These are phyloP conservation scores for Anodontia alba DNA, from an alignment of 2,888 invertebrate species.

Conservation along the genomic window DNA sequence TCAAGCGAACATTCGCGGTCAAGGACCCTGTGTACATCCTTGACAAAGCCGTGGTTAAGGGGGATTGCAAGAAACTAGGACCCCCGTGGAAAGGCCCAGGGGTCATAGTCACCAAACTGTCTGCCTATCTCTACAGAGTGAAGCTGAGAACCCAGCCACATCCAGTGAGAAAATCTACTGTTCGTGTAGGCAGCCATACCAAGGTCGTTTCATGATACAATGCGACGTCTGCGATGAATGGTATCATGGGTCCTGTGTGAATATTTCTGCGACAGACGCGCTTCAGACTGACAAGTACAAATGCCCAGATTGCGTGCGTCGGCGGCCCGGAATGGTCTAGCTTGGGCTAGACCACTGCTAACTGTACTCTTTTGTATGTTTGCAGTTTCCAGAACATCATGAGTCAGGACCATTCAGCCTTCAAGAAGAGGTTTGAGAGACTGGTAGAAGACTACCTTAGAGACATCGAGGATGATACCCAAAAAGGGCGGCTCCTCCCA, in stretches of 20 bases:
- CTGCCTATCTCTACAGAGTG: too few relatives aligned
- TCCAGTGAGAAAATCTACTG: background rate
- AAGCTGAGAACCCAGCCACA: background rate
- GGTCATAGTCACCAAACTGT: background rate
- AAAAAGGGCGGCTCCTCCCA: background rate
- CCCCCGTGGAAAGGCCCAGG: too few relatives aligned
- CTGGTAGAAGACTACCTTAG: background rate
- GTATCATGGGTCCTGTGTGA: constrained; percentile 30
- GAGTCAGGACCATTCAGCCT: too few relatives aligned
- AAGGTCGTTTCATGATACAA: constrained; percentile 4
- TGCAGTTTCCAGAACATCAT: background rate
- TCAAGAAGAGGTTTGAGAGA: too few relatives aligned
- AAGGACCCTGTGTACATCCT: constrained; percentile 21
- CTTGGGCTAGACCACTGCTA: background rate
- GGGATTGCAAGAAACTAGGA: constrained; percentile 26
- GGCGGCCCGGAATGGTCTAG: background rate
- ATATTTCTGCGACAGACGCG: constrained; percentile 23
- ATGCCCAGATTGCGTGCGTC: background rate
- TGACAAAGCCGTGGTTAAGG: constrained; percentile 27
- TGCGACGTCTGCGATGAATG: constrained; percentile 24
- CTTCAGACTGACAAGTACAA: constrained; percentile 19
- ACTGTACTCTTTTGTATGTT: background rate
- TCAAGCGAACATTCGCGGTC: constrained; percentile 13
- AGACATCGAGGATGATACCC: background rate
- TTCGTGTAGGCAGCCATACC: background rate